A percentile compares a stretch with the other conserved stretches of the same genome.
These are phyloP conservation scores for Plebejus argus DNA, from an alignment of 2,888 invertebrate genomes.

Conservation along the genomic window DNA sequence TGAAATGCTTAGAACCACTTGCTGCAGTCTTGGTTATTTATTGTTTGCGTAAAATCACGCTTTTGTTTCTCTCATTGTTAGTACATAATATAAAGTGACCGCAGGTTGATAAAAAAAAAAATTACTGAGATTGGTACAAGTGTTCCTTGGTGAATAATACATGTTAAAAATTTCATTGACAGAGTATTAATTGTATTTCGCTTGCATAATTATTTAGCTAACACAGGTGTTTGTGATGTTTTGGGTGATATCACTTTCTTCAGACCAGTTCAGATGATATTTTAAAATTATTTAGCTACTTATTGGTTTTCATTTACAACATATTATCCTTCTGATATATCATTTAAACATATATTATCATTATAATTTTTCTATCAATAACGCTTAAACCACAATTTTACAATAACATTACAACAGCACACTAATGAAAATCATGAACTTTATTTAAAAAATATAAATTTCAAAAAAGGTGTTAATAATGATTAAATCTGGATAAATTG, in stretches of 20 bases:
- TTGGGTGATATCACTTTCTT: not conserved
- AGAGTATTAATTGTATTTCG: not conserved
- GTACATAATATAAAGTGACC: not conserved
- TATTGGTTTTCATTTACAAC: not conserved
- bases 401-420: slow-evolving; percentile 7
- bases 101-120: not conserved
- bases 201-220: not conserved
- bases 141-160: not conserved
- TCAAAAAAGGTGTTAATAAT: not conserved
- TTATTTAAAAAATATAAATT: not conserved
- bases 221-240: not conserved
- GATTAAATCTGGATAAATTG: not conserved
- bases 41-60: too few species aligned
- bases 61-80: not conserved
- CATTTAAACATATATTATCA: not conserved
- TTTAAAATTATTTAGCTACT: not conserved
- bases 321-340: not conserved
- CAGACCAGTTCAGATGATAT: not conserved
- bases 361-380: not conserved
- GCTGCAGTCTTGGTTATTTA: not conserved
- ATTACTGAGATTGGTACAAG: not conserved
- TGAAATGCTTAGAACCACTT: not conserved
- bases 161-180: not conserved
- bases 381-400: slow-evolving; percentile 5
- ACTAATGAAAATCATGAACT: not conserved